Conservation (phyloP, 1,140 invertebrate species). For the Araneus ventricosus region DNA sequence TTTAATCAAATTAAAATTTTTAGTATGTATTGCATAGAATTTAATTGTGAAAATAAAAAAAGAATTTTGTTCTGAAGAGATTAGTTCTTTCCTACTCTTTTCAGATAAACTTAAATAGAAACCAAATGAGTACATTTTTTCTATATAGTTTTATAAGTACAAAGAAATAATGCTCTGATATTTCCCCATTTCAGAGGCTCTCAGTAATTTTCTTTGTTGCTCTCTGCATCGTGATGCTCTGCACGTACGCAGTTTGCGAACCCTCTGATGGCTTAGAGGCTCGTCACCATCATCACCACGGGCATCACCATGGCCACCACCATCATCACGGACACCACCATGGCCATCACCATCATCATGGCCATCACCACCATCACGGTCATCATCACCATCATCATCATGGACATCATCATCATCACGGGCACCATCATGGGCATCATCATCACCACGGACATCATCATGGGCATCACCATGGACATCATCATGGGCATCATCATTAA, state of each 20-base stretch:
- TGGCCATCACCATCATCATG: neutral
- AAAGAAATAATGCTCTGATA: neutral
- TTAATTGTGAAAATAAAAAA: no score
- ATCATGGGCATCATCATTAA: conserved; percentile 15
- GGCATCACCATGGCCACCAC: conserved; percentile 3
- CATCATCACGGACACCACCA: neutral
- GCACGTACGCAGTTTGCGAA: neutral
- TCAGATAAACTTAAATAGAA: neutral
- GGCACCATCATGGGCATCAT: no score
- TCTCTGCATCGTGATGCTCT: neutral
- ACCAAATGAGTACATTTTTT: no score
- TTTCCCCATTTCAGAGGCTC: neutral
- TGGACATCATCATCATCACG: neutral
- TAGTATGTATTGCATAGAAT: no score
- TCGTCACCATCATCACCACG: conserved; percentile 55
- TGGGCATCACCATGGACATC: neutral
- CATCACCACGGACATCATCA: conserved; percentile 4
- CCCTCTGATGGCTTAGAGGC: neutral
- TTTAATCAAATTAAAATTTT: no score
- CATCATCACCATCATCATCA: conserved; percentile 22
- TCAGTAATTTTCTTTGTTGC: conserved; percentile 16
- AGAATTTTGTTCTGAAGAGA: no score
- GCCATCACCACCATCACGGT: neutral
- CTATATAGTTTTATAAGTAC: no score
- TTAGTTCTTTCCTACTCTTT: no score